phyloP scores from a whole-genome alignment of 2,888 invertebrate species.

The Drosophila engyochracea region DNA sequence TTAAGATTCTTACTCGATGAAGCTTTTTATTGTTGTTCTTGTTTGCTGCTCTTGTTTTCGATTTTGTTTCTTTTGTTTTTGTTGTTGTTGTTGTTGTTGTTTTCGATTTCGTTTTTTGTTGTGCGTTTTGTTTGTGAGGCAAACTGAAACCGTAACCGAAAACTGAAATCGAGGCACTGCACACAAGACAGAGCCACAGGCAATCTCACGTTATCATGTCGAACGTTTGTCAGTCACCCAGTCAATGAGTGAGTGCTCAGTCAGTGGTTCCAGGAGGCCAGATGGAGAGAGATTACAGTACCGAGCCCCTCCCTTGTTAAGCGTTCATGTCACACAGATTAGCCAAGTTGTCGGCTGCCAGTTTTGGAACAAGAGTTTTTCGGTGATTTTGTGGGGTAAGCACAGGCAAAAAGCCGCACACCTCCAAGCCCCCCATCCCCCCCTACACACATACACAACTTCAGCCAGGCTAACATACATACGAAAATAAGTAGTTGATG shows the following conservation, averaged over 20 bases:
- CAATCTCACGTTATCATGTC: slow-evolving; percentile 54
- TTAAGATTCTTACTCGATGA: neutral
- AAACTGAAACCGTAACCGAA: slow-evolving; percentile 28
- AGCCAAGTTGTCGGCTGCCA: slow-evolving; percentile 55
- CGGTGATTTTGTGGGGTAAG: slow-evolving; percentile 1
- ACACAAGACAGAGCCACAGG: slow-evolving; percentile 31
- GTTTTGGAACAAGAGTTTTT: slow-evolving; percentile 17
- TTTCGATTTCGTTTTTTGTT: neutral
- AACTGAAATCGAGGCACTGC: slow-evolving; percentile 30
- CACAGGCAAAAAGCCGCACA: neutral
- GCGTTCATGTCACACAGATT: slow-evolving; percentile 62
- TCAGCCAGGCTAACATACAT: neutral
- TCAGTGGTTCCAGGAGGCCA: slow-evolving; percentile 5
- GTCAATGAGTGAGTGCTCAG: slow-evolving; percentile 20
- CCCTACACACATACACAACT: too few relatives aligned
- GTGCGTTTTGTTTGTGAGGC: neutral
- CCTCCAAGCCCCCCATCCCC: too few relatives aligned
- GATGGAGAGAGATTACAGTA: neutral
- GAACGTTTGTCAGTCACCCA: slow-evolving; percentile 23
- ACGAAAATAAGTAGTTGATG: slow-evolving; percentile 28
- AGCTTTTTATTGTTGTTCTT: neutral
- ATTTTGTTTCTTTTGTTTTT: neutral
- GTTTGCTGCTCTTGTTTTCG: neutral
- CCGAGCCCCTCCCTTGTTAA: neutral
- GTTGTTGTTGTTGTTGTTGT: neutral